Base-by-base conservation (phyloP, 2,113 vertebrate species). In the Labeo rohita region DNA sequence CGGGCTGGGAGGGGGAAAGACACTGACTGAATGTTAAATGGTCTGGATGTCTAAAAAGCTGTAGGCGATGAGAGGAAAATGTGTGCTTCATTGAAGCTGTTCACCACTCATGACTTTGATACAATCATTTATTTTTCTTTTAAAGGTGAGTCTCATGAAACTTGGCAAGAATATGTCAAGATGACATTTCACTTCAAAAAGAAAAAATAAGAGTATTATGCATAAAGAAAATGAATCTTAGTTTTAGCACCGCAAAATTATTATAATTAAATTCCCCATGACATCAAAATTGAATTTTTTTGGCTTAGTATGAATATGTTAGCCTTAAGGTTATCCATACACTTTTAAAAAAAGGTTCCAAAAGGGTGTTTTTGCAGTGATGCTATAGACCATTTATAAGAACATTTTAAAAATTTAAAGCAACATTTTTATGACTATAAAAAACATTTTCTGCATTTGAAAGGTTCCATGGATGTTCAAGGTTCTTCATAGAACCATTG, bases 11-110 rank as follows among this genome's bases (percentile, higher is more conserved):
- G 43, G 12, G n/a, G 2, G 21, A 63, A 45, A 68, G 9, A 8
- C 28, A 34, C 47, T 6, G 21, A 23, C n/a, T 68, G 80, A 82
- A 82, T 82, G 80, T 68, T 82, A 68, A 82, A 50, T 50, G 63
- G 7, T 68, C 65, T 68, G 15, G 45, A 63, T 7, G 21, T 28
- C 4, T 49, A 65, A 82, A 66, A 70, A 70, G 65, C 61, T 66
- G 45, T 3, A 47, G 43, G 61, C n/a, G 7, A 34, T 34, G 23
- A 65, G 45, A 12, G 59, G 34, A 18, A 72, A 61, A 36, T 54
- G 43, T 56, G 18, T 45, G 47, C 47, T 52, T 52, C 63, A 52
- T 52, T 68, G 52, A 43, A 79, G 75, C 47, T 70, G 52, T 68
- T 85, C 15, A 52, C 45, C 61, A 16, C 7, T 39, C 70, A 45